Evolutionary conservation across 2,113 vertebrate species (phyloP).

Genomic region (Tupaia tana): DNA sequence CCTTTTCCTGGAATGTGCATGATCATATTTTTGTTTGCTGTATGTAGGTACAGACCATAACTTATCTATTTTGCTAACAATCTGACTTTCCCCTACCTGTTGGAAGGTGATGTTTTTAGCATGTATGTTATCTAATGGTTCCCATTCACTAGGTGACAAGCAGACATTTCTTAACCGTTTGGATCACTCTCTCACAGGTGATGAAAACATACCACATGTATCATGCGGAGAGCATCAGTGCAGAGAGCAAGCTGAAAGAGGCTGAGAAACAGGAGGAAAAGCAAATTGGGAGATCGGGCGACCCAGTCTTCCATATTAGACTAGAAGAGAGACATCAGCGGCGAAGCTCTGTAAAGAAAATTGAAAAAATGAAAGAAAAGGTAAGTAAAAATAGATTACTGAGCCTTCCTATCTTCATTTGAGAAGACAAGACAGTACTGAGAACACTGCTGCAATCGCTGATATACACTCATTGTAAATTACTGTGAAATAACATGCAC

Average conservation of each 20-base stretch:
- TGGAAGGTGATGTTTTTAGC: constrained; percentile 59
- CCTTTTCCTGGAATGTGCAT: constrained; percentile 57
- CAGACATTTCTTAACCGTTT: constrained; percentile 42
- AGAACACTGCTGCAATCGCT: neutral
- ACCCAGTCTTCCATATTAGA: constrained; percentile 95
- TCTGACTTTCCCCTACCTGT: neutral
- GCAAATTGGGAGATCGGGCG: constrained; percentile 93
- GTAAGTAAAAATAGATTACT: constrained; percentile 82
- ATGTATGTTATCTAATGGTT: neutral
- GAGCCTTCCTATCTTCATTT: constrained; percentile 44
- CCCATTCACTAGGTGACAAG: constrained; percentile 36
- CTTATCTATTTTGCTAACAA: no score
- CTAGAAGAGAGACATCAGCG: constrained; percentile 95
- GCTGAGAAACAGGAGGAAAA: constrained; percentile 99
- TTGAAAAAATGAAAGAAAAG: constrained; percentile 99
- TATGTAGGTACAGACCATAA: neutral
- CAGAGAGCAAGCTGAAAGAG: constrained; percentile 98
- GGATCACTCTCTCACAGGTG: constrained; percentile 88
- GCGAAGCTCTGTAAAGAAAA: constrained; percentile 98
- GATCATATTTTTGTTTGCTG: constrained; percentile 62
- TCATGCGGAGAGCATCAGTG: constrained; percentile 97
- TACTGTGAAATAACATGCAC: neutral
- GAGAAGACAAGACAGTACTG: neutral
- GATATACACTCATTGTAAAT: constrained; percentile 3
- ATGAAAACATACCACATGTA: constrained; percentile 99